Evolutionary conservation across 2,797 vertebrate genomes (phyloP).

Genomic region (Momotus momota): DNA sequence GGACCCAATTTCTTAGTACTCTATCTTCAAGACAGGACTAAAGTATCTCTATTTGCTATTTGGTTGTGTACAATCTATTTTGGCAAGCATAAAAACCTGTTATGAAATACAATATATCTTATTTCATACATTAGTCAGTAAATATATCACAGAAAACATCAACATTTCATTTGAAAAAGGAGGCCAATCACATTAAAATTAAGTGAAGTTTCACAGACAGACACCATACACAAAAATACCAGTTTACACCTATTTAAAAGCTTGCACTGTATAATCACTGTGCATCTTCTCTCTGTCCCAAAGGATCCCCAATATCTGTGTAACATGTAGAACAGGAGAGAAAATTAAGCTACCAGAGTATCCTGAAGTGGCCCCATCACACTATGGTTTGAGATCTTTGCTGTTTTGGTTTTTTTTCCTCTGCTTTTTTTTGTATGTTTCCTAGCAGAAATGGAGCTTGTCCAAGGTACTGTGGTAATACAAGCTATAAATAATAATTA

Average conservation of each 20-base stretch:
- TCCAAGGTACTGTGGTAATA: not conserved
- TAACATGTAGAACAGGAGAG: not conserved
- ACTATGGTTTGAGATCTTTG: not conserved
- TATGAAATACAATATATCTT: constrained; percentile 57
- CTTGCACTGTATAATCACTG: not conserved
- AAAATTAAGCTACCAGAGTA: not conserved
- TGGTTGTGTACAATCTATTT: constrained; percentile 73
- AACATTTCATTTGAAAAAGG: constrained; percentile 31
- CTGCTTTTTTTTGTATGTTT: not conserved
- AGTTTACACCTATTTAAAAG: constrained; percentile 16
- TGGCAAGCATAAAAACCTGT: constrained; percentile 75
- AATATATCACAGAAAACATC: constrained; percentile 24
- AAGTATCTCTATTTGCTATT: constrained; percentile 72
- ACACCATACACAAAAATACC: not conserved
- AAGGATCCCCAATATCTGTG: not conserved
- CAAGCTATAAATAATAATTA: constrained; percentile 40
- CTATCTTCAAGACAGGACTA: constrained; percentile 69
- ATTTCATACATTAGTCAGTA: constrained; percentile 24
- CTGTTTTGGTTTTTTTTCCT: no score
- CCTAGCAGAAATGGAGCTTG: not conserved
- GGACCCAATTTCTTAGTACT: constrained; percentile 73
- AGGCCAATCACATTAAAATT: constrained; percentile 45
- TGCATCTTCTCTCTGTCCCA: not conserved
- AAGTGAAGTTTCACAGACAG: not conserved
- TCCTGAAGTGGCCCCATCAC: not conserved